phyloP scores from a whole-genome alignment of 2,113 vertebrate genomes.

The Oncorhynchus kisutch region DNA sequence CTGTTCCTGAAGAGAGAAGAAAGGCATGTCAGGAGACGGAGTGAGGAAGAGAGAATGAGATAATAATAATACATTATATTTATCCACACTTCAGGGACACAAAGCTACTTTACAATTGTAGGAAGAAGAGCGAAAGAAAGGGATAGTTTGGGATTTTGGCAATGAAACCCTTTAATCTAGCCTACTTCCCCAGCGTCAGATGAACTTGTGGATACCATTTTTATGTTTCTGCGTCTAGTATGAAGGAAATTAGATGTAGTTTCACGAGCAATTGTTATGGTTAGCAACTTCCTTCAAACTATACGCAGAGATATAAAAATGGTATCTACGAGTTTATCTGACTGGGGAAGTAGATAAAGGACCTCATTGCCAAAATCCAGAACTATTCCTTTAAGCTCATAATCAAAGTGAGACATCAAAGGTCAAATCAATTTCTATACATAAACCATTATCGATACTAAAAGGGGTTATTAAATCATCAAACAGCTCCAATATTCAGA shows the following conservation, averaged over 20 bases:
- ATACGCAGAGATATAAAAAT: neutral
- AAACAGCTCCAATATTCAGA: constrained; percentile 47
- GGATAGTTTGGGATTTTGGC: too few species aligned
- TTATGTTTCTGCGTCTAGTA: too few species aligned
- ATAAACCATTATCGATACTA: constrained; percentile 26
- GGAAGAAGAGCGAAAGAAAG: neutral
- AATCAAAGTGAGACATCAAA: constrained; percentile 25
- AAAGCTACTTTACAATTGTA: too few species aligned
- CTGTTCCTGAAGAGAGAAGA: constrained; percentile 56
- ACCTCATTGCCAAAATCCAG: neutral
- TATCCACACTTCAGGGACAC: too few species aligned
- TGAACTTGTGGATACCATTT: too few species aligned
- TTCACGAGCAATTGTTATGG: too few species aligned
- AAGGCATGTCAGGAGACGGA: constrained; percentile 61
- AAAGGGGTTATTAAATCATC: constrained; percentile 40
- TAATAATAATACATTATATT: neutral
- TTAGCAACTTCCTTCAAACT: too few species aligned
- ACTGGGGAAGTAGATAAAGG: too few species aligned
- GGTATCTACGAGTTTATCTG: too few species aligned
- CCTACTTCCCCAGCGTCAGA: neutral
- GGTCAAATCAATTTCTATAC: constrained; percentile 14
- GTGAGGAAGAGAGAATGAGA: neutral
- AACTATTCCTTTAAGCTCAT: neutral
- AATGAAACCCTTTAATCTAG: neutral
- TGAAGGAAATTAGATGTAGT: too few species aligned